Conservation (phyloP, 1,140 invertebrate species). For the Ptiloglossa arizonensis region DNA sequence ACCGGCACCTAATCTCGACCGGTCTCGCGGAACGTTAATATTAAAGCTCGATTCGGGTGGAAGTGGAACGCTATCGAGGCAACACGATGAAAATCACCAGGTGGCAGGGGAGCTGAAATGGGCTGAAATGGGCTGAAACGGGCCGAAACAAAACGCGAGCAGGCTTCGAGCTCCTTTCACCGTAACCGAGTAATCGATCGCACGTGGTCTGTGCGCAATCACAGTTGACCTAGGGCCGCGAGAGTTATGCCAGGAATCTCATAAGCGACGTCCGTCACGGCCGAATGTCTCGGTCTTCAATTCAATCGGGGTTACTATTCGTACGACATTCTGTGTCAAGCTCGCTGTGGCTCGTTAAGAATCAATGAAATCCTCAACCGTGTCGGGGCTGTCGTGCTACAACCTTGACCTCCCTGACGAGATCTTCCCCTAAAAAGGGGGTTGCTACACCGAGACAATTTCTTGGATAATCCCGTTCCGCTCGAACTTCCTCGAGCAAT, state of each 20-base stretch:
- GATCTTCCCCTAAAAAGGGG: constrained; percentile 30
- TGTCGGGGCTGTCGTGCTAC: neutral
- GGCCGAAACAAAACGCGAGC: neutral
- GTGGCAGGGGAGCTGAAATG: neutral
- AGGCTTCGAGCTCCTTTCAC: neutral
- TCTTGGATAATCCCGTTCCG: constrained; percentile 3
- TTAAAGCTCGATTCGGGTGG: neutral
- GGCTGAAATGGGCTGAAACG: neutral
- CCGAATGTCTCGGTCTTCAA: constrained; percentile 51
- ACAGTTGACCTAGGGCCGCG: constrained; percentile 57
- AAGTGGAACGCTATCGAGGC: neutral
- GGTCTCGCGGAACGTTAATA: no score
- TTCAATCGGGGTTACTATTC: constrained; percentile 54
- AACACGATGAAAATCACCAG: neutral
- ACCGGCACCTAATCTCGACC: no score
- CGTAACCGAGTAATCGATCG: constrained; percentile 54
- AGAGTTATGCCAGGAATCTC: constrained; percentile 55
- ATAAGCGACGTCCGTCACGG: constrained; percentile 49
- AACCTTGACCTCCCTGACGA: constrained; percentile 45
- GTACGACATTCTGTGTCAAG: constrained; percentile 57
- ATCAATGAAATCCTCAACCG: constrained; percentile 60
- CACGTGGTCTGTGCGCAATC: constrained; percentile 41
- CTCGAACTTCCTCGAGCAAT: constrained; percentile 9
- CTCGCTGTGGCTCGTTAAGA: constrained; percentile 61
- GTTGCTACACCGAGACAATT: neutral